Percentiles rank a stretch among this genome's conserved stretches.
Conservation (phyloP, 2,797 vertebrate genomes). For the Erethizon dorsatum region DNA sequence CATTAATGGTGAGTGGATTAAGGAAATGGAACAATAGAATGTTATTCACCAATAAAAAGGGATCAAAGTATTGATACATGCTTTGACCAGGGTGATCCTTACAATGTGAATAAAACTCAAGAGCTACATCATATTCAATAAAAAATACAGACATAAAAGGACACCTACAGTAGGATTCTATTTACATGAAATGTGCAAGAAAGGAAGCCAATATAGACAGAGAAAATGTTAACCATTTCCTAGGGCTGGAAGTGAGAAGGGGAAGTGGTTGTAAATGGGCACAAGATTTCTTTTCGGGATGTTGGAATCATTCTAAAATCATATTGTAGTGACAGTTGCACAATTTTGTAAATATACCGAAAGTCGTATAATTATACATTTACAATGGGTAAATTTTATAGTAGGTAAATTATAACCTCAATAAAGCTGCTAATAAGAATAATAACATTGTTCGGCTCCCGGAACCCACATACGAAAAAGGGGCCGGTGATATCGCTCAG, state of each 20-base stretch:
- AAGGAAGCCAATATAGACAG: neutral
- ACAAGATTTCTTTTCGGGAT: conserved; percentile 4
- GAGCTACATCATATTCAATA: neutral
- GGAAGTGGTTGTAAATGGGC: neutral
- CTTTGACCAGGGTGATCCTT: neutral
- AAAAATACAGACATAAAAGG: neutral
- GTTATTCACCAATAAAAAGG: neutral
- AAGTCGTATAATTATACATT: conserved; percentile 24
- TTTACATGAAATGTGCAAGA: neutral
- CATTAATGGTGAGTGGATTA: neutral
- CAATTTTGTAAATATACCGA: neutral
- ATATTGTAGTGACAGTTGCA: neutral
- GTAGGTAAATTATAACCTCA: conserved; percentile 9
- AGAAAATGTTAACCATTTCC: neutral
- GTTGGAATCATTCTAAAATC: conserved; percentile 11
- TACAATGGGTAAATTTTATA: neutral
- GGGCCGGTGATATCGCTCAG: too few species aligned
- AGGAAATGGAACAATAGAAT: conserved; percentile 2
- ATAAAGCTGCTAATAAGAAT: conserved; percentile 27
- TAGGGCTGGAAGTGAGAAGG: neutral
- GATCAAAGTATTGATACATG: neutral
- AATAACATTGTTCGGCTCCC: too few species aligned
- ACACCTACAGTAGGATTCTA: neutral
- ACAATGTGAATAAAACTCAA: conserved; percentile 15
- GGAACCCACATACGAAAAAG: too few species aligned